Evolutionary conservation across 2,888 invertebrate genomes (phyloP), one percentile per base, ranked within the genome.

Genomic region (Epirrhoe tristata): DNA sequence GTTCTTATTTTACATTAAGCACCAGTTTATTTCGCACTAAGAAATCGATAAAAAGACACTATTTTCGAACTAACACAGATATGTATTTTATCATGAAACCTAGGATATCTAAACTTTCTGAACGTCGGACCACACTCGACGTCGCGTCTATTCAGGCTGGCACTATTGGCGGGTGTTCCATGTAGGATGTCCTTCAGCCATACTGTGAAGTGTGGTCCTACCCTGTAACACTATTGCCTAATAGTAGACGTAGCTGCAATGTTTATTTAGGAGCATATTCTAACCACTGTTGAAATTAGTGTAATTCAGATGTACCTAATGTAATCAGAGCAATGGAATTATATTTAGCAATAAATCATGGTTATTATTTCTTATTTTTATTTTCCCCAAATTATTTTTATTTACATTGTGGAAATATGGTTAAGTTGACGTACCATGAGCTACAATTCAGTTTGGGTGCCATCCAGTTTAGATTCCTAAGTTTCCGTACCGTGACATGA

Each of bases 331-430:
- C 83, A 88, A 86, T 85, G 81, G 83, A 87, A 86, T 83, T 85
- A 88, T 89, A 88, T 89, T 87, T 88, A 90, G 87, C 79, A 86
- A 84, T 88, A 88, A 81, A 81, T 75, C 78, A 77, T 78, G 61
- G 58, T 69, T 76, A 65, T 77, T 77, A 70, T 43, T 55, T 52
- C 12, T 17, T 55, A 6, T 39, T 53, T 12, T 39, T 55, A 46
- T 54, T 56, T 51, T n/a, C 50, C 17, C n/a, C 12, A 14, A 58
- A 14, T 16, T 0, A 6, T 48, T 48, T 16, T 16, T 14, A 10
- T 43, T 12, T 4, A 12, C 8, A 12, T 43, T 43, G 7, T 32
- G 32, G 5, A 5, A 32, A 32, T 5, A 32, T 32, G 32, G 32
- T 32, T n/a, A n/a, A n/a, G n/a, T n/a, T n/a, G n/a, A n/a, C n/a